Base-by-base conservation (phyloP, 1,140 invertebrate genomes). In the Heliothis subflexa region DNA sequence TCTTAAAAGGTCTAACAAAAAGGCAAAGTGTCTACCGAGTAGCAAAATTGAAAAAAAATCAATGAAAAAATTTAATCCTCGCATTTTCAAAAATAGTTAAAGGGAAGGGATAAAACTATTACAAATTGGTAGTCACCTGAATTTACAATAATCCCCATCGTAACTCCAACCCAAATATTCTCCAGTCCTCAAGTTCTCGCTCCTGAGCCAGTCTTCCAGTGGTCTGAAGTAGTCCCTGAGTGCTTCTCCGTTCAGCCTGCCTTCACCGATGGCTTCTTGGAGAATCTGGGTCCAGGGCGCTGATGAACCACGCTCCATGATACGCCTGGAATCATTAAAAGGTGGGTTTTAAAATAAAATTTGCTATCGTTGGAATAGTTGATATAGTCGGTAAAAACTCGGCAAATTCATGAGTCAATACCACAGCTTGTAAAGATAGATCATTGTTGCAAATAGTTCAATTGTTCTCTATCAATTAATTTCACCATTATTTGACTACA, bases 191-290 rank as follows among this genome's bases (percentile, higher is more conserved):
- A 97, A 91, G 88, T 98, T 98, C 87, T 99, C 97, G 81, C 96
- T 96, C 52, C 97, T 95, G 66, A 99, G 95, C 98, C 98, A 99
- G 25, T 98, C 97, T 85, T 98, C 97, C 5, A 99, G 95, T 0
- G 99, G 99, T 16, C 96, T 95, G 95, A 99, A 99, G 93, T 99
- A 99, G 86, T 99, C 97, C 59, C 98, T 92, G n/a, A 99, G 91
- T 0, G 98, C 98, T 47, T 95, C 95, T 14, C 98, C 97, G 88
- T 97, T 97, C 61, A 99, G 94, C 61, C 97, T 95, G 12, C 95
- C 95, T 86, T 98, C 97, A 12, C 98, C 98, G 0, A 97, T 98
- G 0, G 98, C 96, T 81, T 97, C 96, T 81, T 97, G 95, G 55
- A 99, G 95, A 0, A 97, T 96, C 79, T 98, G 97, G 73, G 96